Percentiles rank a stretch among this genome's conserved stretches.
phyloP scores from a whole-genome alignment of 2,888 invertebrate genomes.

The Phoronis australis region DNA sequence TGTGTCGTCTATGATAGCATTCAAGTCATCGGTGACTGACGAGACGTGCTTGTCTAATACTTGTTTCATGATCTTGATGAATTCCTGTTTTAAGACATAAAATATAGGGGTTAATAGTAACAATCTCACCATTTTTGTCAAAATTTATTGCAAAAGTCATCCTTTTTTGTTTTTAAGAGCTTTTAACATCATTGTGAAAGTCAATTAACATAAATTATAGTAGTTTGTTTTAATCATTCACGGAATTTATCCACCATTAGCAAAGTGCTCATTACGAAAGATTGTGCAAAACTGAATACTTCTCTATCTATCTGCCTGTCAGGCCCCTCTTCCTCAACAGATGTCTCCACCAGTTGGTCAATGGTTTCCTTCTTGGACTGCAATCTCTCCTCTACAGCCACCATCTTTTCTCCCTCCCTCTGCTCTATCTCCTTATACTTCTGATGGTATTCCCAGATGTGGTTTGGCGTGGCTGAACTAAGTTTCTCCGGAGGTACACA shows the following conservation, averaged over 20 bases:
- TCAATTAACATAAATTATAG: background rate
- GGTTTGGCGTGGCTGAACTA: constrained; percentile 22
- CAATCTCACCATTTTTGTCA: no score
- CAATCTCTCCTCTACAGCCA: constrained; percentile 12
- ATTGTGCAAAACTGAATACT: no score
- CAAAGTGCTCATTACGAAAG: no score
- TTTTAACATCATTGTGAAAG: background rate
- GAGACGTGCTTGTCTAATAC: constrained; percentile 23
- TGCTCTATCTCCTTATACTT: constrained; percentile 25
- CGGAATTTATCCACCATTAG: background rate
- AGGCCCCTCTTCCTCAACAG: constrained; percentile 27
- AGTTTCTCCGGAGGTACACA: constrained; percentile 19
- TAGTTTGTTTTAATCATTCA: background rate
- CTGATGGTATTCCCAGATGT: constrained; percentile 38
- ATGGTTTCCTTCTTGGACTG: constrained; percentile 9
- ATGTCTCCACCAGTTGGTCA: constrained; percentile 12
- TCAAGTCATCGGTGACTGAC: constrained; percentile 19
- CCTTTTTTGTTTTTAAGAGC: no score
- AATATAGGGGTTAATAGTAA: no score
- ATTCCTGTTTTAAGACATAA: background rate
- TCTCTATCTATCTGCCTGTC: no score
- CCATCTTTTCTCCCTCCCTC: constrained; percentile 17
- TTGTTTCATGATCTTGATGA: constrained; percentile 27
- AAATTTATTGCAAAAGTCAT: no score
- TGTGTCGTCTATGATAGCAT: constrained; percentile 18